A percentile compares a stretch with the other conserved stretches of the same genome.
phyloP scores from a whole-genome alignment of 2,113 vertebrate species.

The Mohoua ochrocephala region DNA sequence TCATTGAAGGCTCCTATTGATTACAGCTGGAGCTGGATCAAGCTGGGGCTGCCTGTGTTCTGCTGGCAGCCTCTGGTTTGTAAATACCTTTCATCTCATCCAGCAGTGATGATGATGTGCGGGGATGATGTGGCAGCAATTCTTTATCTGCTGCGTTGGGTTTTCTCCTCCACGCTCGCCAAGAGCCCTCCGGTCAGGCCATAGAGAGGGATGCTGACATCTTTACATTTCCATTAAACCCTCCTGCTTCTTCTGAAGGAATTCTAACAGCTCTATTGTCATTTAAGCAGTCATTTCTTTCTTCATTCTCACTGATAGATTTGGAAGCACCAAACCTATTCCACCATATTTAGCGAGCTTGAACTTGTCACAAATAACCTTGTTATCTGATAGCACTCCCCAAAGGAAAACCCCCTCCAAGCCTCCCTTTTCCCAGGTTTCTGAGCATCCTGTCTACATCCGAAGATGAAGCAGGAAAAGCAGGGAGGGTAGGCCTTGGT shows the following conservation, averaged over 20 bases:
- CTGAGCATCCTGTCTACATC: neutral
- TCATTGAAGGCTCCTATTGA: conserved; percentile 27
- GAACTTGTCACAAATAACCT: neutral
- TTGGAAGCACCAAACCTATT: neutral
- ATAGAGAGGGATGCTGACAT: neutral
- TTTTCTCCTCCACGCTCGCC: neutral
- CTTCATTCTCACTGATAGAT: neutral
- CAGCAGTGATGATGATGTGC: conserved; percentile 17
- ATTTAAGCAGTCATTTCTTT: neutral
- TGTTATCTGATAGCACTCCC: neutral
- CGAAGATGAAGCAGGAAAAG: neutral
- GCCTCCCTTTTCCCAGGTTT: neutral
- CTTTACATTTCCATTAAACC: neutral
- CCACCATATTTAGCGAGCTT: neutral
- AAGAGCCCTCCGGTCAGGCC: neutral
- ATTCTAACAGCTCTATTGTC: neutral
- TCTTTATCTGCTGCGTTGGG: conserved; percentile 5
- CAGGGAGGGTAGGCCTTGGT: neutral
- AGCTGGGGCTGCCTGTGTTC: conserved; percentile 12
- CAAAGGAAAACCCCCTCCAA: neutral
- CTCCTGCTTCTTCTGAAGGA: neutral
- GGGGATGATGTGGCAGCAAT: conserved; percentile 36
- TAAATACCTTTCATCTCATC: conserved; percentile 31
- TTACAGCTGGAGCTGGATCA: conserved; percentile 40
- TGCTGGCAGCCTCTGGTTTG: conserved; percentile 8